Evolutionary conservation across 2,113 vertebrate genomes (phyloP), one percentile per base, ranked within the genome.

Genomic region (Myiozetetes cayanensis): DNA sequence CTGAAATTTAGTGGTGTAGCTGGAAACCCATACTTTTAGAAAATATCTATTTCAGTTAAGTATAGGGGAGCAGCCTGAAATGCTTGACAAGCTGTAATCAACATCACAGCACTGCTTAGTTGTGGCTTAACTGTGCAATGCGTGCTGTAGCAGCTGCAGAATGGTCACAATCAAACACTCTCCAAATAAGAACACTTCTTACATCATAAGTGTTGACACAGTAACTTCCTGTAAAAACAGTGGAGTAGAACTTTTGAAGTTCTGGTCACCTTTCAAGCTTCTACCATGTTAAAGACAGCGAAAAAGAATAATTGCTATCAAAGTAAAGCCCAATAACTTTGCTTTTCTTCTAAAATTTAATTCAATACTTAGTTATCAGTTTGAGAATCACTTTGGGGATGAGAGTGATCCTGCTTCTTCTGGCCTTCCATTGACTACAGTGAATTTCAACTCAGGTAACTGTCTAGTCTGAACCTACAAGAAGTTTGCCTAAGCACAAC

Each of bases 21-120:
- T 87, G 31, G 39, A 87, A 75, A 63, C 28, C 28, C 58, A 55
- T n/a, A 61, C n/a, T 74, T 94, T 63, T 31, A 80, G 53, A 76
- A 89, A 89, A 67, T 62, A 90, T 18, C 47, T 87, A 12, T 27
- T 77, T 79, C 53, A 91, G 19, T 59, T 63, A 89, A 93, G 43
- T 62, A 76, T 1, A 94, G 62, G 67, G 63, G 39, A 93, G 65
- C 49, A 81, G 46, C 16, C 81, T 88, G 58, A 87, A 89, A 41
- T 33, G 73, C 46, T 35, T 80, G 83, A 46, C 65, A 95, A 92
- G 82, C 85, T 89, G 59, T 80, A 94, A 90, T 92, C 89, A 92
- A 43, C 68, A 59, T 14, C 0, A 1, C 3, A 86, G 43, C 39
- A 9, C 20, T 58, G 44, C 87, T 84, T 27, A 78, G 52, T 49